Conservation (phyloP, 2,113 vertebrate species). For the Ictidomys tridecemlineatus region DNA sequence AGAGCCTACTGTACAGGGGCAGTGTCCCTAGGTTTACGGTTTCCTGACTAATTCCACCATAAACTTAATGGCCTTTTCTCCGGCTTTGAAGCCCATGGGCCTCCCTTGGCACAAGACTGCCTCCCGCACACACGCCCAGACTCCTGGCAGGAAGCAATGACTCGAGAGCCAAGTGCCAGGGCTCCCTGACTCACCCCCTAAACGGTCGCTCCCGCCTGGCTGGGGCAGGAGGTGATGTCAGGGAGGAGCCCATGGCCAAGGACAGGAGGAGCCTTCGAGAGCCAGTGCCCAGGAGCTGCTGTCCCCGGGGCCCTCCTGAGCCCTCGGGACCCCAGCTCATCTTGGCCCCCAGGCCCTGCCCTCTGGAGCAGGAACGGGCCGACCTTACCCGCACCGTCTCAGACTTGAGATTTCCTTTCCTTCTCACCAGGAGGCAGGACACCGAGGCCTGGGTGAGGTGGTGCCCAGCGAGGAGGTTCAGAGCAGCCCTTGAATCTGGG, state of each 20-base stretch:
- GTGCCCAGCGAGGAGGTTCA: not conserved
- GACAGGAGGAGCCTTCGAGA: not conserved
- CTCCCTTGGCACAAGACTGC: slow-evolving; percentile 75
- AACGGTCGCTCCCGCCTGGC: slow-evolving; percentile 67
- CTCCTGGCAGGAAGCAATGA: slow-evolving; percentile 73
- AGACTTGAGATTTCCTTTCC: not conserved
- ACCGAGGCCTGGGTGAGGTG: not conserved
- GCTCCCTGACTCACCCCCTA: slow-evolving; percentile 69
- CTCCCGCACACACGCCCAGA: slow-evolving; percentile 54
- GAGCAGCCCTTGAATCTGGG: not conserved
- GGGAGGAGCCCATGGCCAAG: not conserved
- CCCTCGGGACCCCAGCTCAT: not conserved
- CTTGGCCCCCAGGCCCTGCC: accelerated
- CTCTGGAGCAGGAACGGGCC: not conserved
- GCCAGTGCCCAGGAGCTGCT: not conserved
- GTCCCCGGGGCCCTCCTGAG: not conserved
- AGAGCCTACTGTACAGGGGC: slow-evolving; percentile 75
- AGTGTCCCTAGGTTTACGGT: slow-evolving; percentile 65
- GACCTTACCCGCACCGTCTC: not conserved
- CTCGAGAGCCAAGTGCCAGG: slow-evolving; percentile 60
- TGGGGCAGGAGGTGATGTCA: slow-evolving; percentile 71
- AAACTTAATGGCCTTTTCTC: slow-evolving; percentile 83
- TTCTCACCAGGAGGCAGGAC: accelerated
- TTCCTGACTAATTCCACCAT: slow-evolving; percentile 84
- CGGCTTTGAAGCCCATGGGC: slow-evolving; percentile 76